These are phyloP conservation scores for Austrolebias charrua DNA, from an alignment of 2,797 vertebrate species.

Conservation along the genomic window DNA sequence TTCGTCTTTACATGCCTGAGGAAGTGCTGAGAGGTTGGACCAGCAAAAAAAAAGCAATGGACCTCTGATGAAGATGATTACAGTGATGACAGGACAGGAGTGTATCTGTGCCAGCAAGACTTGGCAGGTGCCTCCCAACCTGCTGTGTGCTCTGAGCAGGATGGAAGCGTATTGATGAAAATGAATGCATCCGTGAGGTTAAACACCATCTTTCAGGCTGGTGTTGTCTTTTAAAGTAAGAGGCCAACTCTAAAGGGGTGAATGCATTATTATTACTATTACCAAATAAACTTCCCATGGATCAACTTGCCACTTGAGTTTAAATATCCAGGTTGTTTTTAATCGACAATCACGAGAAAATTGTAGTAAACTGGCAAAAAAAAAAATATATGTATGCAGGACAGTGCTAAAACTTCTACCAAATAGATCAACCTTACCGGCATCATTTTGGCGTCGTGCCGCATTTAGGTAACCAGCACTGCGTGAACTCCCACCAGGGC, in stretches of 20 bases:
- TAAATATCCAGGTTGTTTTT: constrained; percentile 55
- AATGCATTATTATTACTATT: no score
- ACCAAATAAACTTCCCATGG: constrained; percentile 26
- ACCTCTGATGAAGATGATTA: constrained; percentile 44
- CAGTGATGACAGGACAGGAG: constrained; percentile 52
- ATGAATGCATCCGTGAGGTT: background rate
- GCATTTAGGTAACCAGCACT: constrained; percentile 81
- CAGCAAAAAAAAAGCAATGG: constrained; percentile 54
- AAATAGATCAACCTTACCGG: constrained; percentile 83
- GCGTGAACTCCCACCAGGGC: constrained; percentile 59
- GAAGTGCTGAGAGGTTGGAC: constrained; percentile 38
- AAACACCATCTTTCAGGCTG: no score
- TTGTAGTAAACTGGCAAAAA: constrained; percentile 3
- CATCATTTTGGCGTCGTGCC: constrained; percentile 95
- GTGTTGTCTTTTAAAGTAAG: no score
- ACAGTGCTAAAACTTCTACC: constrained; percentile 15
- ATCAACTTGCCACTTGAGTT: constrained; percentile 51
- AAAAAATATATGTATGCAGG: background rate
- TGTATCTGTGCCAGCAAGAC: constrained; percentile 50
- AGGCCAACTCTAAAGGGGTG: no score
- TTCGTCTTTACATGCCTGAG: constrained; percentile 13
- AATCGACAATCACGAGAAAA: background rate
- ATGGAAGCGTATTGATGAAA: constrained; percentile 8
- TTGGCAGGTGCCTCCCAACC: constrained; percentile 41
- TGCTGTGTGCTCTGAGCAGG: constrained; percentile 5